These are phyloP conservation scores for Cryptotis parvus DNA, from an alignment of 2,113 vertebrate genomes.

Conservation along the genomic window DNA sequence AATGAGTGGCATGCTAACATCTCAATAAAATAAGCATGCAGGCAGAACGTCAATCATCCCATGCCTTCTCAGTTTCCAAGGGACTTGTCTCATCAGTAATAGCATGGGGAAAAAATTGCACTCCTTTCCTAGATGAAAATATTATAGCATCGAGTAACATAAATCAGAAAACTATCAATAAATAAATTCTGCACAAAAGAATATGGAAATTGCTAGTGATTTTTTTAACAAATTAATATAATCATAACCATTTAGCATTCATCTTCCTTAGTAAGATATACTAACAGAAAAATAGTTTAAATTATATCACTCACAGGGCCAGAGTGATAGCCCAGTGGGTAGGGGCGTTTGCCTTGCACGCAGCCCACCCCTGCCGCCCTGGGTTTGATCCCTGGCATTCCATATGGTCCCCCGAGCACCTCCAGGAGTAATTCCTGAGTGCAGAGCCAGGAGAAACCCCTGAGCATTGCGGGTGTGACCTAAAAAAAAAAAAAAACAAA, in stretches of 20 bases:
- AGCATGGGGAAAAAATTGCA: slow-evolving; percentile 25
- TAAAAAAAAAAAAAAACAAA: too few relatives aligned
- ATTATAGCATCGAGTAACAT: not conserved
- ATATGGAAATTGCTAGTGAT: not conserved
- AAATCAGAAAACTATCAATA: slow-evolving; percentile 9
- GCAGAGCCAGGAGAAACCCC: too few relatives aligned
- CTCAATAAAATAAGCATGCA: slow-evolving; percentile 85
- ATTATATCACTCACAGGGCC: not conserved
- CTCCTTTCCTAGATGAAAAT: slow-evolving; percentile 37
- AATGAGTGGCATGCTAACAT: slow-evolving; percentile 83
- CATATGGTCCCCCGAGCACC: too few relatives aligned
- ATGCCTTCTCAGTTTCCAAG: slow-evolving; percentile 81
- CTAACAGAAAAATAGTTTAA: not conserved
- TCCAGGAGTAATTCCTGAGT: too few relatives aligned
- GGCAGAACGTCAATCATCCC: slow-evolving; percentile 83
- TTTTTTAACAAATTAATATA: slow-evolving; percentile 3
- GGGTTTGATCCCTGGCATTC: too few relatives aligned
- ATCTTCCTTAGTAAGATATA: not conserved
- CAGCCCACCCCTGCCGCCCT: too few relatives aligned
- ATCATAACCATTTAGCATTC: not conserved
- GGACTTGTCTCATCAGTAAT: slow-evolving; percentile 77
- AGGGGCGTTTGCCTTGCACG: too few relatives aligned
- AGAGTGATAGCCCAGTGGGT: too few relatives aligned
- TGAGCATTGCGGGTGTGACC: too few relatives aligned
- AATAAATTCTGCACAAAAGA: not conserved